These are phyloP conservation scores for Catharus bicknelli DNA, from an alignment of 2,113 vertebrate genomes.

Conservation along the genomic window DNA sequence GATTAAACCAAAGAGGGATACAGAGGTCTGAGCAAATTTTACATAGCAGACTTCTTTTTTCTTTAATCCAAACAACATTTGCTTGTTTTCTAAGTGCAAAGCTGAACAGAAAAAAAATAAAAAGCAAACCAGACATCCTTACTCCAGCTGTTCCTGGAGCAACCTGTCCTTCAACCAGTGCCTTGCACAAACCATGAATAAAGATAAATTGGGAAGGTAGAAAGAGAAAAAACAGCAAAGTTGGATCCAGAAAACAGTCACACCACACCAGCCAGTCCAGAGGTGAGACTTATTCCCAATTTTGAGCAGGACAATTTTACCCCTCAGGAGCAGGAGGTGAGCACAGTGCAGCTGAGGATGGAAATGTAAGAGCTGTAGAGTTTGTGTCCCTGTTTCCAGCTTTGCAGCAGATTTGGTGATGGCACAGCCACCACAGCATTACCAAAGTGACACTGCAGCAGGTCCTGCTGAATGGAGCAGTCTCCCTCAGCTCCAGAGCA, in stretches of 20 bases:
- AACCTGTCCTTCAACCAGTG: not conserved
- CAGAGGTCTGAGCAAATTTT: not conserved
- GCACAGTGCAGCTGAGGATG: accelerated
- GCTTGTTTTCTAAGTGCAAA: not conserved
- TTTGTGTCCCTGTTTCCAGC: not conserved
- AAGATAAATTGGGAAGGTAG: not conserved
- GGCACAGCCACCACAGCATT: accelerated
- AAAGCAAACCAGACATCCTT: not conserved
- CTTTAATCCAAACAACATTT: slow-evolving; percentile 11
- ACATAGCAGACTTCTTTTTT: not conserved
- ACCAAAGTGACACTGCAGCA: not conserved
- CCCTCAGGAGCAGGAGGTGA: not conserved
- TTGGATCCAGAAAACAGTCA: not conserved
- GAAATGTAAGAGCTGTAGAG: not conserved
- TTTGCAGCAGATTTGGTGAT: not conserved
- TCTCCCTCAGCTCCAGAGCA: not conserved
- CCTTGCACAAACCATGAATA: not conserved
- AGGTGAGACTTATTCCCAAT: not conserved
- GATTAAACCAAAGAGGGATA: slow-evolving; percentile 29
- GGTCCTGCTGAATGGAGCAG: not conserved
- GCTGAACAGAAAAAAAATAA: not conserved
- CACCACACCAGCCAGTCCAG: not conserved
- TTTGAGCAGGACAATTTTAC: not conserved
- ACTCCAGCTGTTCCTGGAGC: not conserved
- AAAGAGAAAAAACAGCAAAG: not conserved